Conservation (phyloP, 2,888 invertebrate genomes). For the Tachina grossa region DNA sequence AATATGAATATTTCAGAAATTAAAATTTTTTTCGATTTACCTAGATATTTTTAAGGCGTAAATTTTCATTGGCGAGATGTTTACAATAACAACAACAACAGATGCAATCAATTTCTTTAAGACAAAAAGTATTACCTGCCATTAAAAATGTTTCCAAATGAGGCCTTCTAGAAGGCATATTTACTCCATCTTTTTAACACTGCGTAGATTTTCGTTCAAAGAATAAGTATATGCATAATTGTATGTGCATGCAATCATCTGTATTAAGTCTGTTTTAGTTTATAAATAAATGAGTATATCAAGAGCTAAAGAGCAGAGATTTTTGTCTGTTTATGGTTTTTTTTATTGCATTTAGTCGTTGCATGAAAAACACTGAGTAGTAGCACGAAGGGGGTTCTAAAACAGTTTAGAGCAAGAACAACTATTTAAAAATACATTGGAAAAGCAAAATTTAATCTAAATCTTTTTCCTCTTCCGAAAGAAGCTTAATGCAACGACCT, state of each 20-base stretch:
- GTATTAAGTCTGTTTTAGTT: background rate
- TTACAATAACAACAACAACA: too few relatives aligned
- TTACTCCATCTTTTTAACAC: background rate
- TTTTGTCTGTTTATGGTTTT: constrained; percentile 38
- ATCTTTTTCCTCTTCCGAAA: too few relatives aligned
- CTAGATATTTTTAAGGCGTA: too few relatives aligned
- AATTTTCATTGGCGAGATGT: too few relatives aligned
- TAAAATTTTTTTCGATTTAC: too few relatives aligned
- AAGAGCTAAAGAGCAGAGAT: constrained; percentile 64
- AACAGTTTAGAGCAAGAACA: background rate
- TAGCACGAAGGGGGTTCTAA: background rate
- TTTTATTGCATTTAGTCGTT: constrained; percentile 9
- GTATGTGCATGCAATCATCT: background rate
- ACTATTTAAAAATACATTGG: too few relatives aligned
- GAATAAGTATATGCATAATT: constrained; percentile 7
- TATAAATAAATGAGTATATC: constrained; percentile 57
- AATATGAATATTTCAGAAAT: too few relatives aligned
- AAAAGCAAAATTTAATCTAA: too few relatives aligned
- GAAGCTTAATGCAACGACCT: too few relatives aligned
- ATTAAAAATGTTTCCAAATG: background rate
- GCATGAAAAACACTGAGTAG: constrained; percentile 6
- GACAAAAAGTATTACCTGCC: too few relatives aligned
- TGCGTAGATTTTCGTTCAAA: background rate
- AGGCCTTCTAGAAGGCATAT: background rate
- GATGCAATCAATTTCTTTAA: too few relatives aligned